These are phyloP conservation scores for Forbesichthys papilliferus DNA, from an alignment of 2,113 vertebrate genomes.

Conservation along the genomic window DNA sequence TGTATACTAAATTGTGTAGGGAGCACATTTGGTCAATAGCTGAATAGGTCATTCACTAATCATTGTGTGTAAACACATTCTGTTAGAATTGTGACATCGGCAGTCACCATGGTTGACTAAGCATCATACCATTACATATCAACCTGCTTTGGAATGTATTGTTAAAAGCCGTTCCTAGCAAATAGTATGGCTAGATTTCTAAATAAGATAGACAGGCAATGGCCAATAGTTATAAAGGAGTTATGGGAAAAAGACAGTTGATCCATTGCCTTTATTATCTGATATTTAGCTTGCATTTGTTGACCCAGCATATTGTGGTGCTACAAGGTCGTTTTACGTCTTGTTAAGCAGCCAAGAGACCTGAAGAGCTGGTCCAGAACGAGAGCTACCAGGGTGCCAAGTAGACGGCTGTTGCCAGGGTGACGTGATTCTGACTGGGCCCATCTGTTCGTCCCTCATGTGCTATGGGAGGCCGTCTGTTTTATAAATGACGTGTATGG, in stretches of 20 bases:
- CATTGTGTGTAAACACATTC: no score
- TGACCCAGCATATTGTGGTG: conserved; percentile 1
- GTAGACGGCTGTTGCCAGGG: conserved; percentile 62
- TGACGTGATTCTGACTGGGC: conserved; percentile 62
- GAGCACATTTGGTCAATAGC: no score
- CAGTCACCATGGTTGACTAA: no score
- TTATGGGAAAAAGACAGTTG: not conserved
- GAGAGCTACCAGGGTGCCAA: conserved; percentile 23
- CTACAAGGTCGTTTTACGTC: conserved; percentile 25
- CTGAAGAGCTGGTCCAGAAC: conserved; percentile 11
- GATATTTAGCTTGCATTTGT: not conserved
- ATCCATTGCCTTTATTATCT: conserved; percentile 18
- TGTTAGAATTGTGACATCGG: no score
- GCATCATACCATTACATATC: no score
- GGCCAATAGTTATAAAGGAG: not conserved
- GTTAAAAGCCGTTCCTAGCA: no score
- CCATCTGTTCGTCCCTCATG: conserved; percentile 68
- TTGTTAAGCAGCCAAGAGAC: conserved; percentile 44
- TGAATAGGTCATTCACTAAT: no score
- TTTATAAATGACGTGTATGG: conserved; percentile 44
- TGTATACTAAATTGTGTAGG: no score
- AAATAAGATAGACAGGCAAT: no score
- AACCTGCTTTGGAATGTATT: no score
- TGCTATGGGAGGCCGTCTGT: conserved; percentile 52
- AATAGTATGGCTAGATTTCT: no score